Evolutionary conservation across 2,113 vertebrate species (phyloP).

Genomic region (Rhinoderma darwinii): DNA sequence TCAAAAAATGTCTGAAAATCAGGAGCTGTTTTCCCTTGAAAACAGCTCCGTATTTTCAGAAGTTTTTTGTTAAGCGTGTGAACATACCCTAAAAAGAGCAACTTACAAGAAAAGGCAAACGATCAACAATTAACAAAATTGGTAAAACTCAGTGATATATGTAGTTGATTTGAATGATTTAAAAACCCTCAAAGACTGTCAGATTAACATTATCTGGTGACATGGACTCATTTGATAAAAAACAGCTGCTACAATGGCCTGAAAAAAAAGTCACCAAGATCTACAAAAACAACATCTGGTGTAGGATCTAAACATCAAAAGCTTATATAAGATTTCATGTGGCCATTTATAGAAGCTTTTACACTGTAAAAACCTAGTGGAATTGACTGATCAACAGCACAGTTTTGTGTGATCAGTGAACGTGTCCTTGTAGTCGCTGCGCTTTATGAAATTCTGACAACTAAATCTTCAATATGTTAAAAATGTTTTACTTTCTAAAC

Average conservation of each 20-base stretch:
- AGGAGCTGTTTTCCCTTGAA: no score
- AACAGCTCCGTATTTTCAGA: no score
- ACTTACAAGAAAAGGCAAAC: background rate
- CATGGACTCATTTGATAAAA: background rate
- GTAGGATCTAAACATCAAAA: conserved; percentile 6
- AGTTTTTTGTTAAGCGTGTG: no score
- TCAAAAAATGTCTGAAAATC: no score
- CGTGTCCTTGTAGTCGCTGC: background rate
- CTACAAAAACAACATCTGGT: conserved; percentile 11
- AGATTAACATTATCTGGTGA: background rate
- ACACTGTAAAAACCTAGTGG: background rate
- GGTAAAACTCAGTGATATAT: background rate
- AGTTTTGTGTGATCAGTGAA: background rate
- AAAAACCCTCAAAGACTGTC: no score
- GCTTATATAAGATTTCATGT: conserved; percentile 3
- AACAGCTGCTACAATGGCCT: background rate
- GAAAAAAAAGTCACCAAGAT: conserved; percentile 25
- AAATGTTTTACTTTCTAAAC: no score
- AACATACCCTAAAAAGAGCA: background rate
- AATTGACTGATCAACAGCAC: background rate
- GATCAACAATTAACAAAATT: background rate
- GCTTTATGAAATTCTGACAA: background rate
- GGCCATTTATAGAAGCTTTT: background rate
- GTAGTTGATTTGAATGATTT: background rate
- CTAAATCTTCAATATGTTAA: background rate